These are phyloP conservation scores for Linurgus olivaceus DNA, from an alignment of 2,797 vertebrate species.

Conservation along the genomic window DNA sequence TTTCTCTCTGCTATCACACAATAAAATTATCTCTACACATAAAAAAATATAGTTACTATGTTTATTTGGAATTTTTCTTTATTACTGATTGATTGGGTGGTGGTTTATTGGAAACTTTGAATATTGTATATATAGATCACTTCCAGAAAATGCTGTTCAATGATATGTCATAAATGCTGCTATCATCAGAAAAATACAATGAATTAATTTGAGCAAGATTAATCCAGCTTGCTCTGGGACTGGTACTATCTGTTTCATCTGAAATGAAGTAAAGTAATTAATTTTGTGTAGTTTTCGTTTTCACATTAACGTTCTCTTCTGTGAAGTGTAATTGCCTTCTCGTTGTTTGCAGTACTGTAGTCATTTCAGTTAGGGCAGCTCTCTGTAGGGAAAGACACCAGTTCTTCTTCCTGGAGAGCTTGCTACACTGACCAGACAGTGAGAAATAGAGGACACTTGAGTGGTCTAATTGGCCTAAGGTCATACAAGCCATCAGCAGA, in stretches of 20 bases:
- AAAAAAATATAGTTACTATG: background rate
- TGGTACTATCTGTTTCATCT: background rate
- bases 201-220: background rate
- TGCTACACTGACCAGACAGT: background rate
- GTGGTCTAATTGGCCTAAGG: background rate
- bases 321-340: background rate
- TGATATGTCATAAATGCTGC: background rate
- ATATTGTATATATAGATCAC: background rate
- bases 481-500: background rate
- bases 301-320: background rate
- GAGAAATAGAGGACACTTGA: background rate
- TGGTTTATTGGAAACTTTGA: background rate
- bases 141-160: background rate
- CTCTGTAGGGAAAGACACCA: background rate
- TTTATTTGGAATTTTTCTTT: background rate
- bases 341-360: background rate
- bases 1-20: background rate
- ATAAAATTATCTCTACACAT: background rate
- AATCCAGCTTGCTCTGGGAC: background rate
- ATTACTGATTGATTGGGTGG: background rate
- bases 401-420: background rate
- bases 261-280: background rate
- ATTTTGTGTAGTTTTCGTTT: background rate
- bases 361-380: background rate
- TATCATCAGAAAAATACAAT: background rate